Percentiles rank a stretch among this genome's conserved stretches.
Conservation (phyloP, 2,113 vertebrate species). For the Microcebus griseorufus region DNA sequence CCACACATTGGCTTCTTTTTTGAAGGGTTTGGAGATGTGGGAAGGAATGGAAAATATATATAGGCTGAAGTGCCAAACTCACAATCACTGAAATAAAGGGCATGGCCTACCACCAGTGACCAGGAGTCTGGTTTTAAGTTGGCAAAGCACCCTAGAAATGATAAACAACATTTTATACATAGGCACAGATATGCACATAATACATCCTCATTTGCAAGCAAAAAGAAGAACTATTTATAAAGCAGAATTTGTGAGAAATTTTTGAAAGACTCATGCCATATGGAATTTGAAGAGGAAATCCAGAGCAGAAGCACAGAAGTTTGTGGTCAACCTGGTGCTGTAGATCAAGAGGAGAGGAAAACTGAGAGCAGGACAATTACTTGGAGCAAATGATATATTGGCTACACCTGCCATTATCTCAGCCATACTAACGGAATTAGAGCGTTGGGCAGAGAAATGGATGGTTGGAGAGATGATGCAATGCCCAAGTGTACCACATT, state of each 20-base stretch:
- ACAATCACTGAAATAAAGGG: neutral
- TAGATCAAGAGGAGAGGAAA: neutral
- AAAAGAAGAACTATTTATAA: neutral
- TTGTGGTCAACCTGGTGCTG: neutral
- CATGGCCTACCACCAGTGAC: neutral
- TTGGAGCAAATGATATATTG: neutral
- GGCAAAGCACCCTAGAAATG: neutral
- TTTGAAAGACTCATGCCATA: neutral
- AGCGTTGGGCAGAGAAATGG: neutral
- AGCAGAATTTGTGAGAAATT: neutral
- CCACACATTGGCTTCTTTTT: neutral
- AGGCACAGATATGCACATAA: neutral
- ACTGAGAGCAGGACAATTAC: neutral
- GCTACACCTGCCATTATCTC: neutral
- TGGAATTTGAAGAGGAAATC: constrained; percentile 7
- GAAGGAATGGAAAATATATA: neutral
- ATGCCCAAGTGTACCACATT: neutral
- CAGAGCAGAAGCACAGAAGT: neutral
- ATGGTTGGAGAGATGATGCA: neutral
- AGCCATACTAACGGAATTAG: neutral
- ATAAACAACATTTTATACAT: neutral
- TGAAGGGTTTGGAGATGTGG: neutral
- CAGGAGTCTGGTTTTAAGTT: neutral
- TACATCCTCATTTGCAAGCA: neutral
- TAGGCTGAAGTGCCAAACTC: neutral